These are phyloP conservation scores for Drosophila kepulauana DNA, from an alignment of 1,140 invertebrate species.

Conservation along the genomic window DNA sequence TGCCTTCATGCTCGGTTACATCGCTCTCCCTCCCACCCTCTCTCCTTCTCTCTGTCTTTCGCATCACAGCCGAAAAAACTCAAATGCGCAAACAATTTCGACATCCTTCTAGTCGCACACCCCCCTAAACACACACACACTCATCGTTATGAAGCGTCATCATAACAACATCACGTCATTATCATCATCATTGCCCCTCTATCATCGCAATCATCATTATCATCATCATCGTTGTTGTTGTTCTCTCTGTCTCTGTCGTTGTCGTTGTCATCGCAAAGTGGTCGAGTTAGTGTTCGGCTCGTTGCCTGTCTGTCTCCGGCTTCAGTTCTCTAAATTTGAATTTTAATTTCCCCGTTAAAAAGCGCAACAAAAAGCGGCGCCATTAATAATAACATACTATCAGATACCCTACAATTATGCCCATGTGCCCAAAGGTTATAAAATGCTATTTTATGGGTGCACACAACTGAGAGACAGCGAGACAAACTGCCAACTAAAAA, in stretches of 20 bases:
- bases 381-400: neutral
- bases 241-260: too few species aligned
- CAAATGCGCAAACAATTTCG: slow-evolving; percentile 36
- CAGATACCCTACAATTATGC: neutral
- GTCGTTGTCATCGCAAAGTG: slow-evolving; percentile 62
- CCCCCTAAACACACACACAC: slow-evolving; percentile 10
- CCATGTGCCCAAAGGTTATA: neutral
- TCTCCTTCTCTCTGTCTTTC: neutral
- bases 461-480: too few species aligned
- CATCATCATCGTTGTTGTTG: slow-evolving; percentile 41
- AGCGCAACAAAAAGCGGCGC: slow-evolving; percentile 6
- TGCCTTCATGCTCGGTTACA: slow-evolving; percentile 78
- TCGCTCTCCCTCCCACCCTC: neutral
- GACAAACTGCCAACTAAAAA: too few species aligned
- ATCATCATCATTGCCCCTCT: slow-evolving; percentile 49
- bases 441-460: too few species aligned
- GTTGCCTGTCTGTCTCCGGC: slow-evolving; percentile 30
- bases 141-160: slow-evolving; percentile 41
- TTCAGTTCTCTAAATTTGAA: slow-evolving; percentile 62
- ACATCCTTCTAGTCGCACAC: slow-evolving; percentile 53
- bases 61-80: slow-evolving; percentile 16
- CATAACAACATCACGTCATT: slow-evolving; percentile 30
- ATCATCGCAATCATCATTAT: slow-evolving; percentile 61
- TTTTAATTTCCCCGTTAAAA: slow-evolving; percentile 50
- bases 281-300: slow-evolving; percentile 42